Evolutionary conservation across 2,113 vertebrate species (phyloP), one percentile per base, ranked within the genome.

Genomic region (Gracilinanus agilis): DNA sequence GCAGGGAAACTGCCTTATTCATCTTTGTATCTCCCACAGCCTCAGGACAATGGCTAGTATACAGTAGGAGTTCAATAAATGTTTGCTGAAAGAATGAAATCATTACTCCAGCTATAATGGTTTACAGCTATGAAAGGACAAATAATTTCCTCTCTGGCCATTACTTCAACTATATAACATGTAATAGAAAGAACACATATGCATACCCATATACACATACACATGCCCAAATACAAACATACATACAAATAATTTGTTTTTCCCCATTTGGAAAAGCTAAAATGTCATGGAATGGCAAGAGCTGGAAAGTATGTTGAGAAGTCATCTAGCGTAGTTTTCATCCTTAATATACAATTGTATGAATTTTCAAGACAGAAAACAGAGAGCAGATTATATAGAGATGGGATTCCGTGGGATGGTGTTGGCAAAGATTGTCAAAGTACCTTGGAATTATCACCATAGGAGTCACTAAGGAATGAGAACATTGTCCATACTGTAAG

Each of bases 251-350:
- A 83, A 4, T 40, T 19, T 40, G n/a, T 83, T 6, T 19, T 83
- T 40, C 19, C n/a, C 40, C 91, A 58, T 90, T 83, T 93, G 24
- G 54, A 23, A 55, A 19, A 92, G 24, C 56, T 89, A 58, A 89
- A 90, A 55, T 44, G 44, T 91, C 90, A 58, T 93, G 55, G 27
- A 91, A 53, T 90, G 91, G 90, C 53, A 49, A 92, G 24, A 89
- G 12, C n/a, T 89, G 44, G 53, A 55, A 91, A 55, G 23, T 0
- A 53, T 92, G 44, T 49, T 94, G 3, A 61, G 49, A 90, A 90
- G 9, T 44, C 58, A 5, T 54, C 83, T 90, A 94, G 27, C 16
- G 40, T 27, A 89, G 7, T 16, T 58, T 83, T 90, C 27, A 89
- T 9, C 21, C 10, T 90, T 93, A n/a, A 90, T 88, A 83, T 8